A percentile compares a stretch with the other conserved stretches of the same genome.
Conservation (phyloP, 2,888 invertebrate genomes). For the Phyllotreta striolata region DNA sequence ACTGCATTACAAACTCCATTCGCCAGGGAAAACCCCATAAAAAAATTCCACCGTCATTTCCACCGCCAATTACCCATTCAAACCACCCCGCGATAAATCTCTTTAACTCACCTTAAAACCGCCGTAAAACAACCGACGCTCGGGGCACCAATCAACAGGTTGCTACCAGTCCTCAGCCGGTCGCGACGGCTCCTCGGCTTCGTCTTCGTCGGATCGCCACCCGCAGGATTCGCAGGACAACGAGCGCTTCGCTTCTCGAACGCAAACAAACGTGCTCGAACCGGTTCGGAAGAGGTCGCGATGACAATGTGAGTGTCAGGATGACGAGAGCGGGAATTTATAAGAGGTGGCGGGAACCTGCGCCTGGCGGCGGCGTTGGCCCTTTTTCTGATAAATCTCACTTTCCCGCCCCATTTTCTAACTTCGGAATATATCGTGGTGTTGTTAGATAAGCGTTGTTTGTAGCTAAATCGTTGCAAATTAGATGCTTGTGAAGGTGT, state of each 20-base stretch:
- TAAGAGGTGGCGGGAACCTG: slow-evolving; percentile 23
- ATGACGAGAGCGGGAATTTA: slow-evolving; percentile 13
- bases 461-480: too few relatives aligned
- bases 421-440: too few relatives aligned
- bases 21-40: too few relatives aligned
- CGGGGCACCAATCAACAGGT: slow-evolving; percentile 3
- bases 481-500: too few relatives aligned
- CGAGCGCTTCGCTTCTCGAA: neutral
- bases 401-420: too few relatives aligned
- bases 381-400: too few relatives aligned
- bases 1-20: too few relatives aligned
- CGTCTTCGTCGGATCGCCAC: neutral
- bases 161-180: slow-evolving; percentile 2
- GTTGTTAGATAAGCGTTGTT: too few relatives aligned
- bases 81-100: too few relatives aligned
- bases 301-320: slow-evolving; percentile 24
- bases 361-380: slow-evolving; percentile 1
- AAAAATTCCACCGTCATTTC: too few relatives aligned
- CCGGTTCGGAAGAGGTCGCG: slow-evolving; percentile 12
- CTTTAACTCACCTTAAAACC: neutral
- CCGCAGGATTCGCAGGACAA: neutral
- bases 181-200: neutral
- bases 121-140: slow-evolving; percentile 3
- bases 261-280: slow-evolving; percentile 5
- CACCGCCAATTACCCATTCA: too few relatives aligned